These are phyloP conservation scores for Seladonia tumulorum DNA, from an alignment of 2,888 invertebrate species.

Conservation along the genomic window DNA sequence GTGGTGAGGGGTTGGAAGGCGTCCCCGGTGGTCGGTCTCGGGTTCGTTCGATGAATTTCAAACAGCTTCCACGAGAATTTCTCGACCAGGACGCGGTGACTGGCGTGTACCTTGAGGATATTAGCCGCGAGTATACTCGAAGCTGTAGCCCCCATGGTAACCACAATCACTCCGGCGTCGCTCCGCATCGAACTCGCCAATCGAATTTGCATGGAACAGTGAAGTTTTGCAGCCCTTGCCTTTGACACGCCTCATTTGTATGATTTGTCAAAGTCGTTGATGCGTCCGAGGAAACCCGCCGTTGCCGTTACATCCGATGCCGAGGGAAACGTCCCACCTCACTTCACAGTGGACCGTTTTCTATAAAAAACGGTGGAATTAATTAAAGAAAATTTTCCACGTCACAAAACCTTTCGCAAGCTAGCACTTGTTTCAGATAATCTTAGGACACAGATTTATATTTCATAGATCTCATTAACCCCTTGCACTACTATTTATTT, in stretches of 20 bases:
- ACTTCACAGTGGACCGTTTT: no score
- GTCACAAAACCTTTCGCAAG: no score
- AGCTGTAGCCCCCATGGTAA: slow-evolving; percentile 22
- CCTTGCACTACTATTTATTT: no score
- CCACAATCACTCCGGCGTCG: slow-evolving; percentile 40
- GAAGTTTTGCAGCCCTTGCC: slow-evolving; percentile 21
- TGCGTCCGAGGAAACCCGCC: neutral
- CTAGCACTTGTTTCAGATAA: no score
- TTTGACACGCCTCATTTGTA: slow-evolving; percentile 17
- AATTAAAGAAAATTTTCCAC: no score
- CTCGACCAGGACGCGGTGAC: slow-evolving; percentile 31
- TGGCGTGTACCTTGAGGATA: slow-evolving; percentile 46
- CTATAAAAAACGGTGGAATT: no score
- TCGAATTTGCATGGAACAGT: slow-evolving; percentile 81
- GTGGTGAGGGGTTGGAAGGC: slow-evolving; percentile 6
- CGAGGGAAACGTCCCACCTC: neutral
- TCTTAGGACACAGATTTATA: no score
- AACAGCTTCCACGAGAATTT: slow-evolving; percentile 73
- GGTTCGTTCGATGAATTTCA: slow-evolving; percentile 81
- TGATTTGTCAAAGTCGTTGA: neutral
- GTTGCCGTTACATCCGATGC: neutral
- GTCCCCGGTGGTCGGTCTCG: slow-evolving; percentile 61
- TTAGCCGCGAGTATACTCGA: slow-evolving; percentile 46
- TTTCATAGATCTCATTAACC: no score
- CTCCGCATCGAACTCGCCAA: slow-evolving; percentile 78